These are phyloP conservation scores for Barypeithes pellucidus DNA, from an alignment of 2,888 invertebrate species.

Conservation along the genomic window DNA sequence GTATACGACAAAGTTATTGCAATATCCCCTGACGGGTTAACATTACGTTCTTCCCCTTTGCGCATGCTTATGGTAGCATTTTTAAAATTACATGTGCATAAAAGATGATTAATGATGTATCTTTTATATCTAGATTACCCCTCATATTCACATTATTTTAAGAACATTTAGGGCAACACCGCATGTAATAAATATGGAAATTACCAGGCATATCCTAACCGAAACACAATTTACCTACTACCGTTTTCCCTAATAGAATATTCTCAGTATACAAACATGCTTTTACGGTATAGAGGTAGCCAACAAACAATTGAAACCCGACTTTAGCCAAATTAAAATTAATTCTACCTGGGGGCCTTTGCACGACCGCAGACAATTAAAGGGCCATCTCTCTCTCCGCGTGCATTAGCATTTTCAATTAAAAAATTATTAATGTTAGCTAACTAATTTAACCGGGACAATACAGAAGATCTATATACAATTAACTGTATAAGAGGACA, in stretches of 20 bases:
- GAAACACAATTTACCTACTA: constrained; percentile 17
- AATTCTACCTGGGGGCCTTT: constrained; percentile 9
- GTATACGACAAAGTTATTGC: too few species aligned
- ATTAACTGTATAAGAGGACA: too few species aligned
- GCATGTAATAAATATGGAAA: constrained; percentile 15
- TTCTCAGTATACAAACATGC: constrained; percentile 19
- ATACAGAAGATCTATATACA: too few species aligned
- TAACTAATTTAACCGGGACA: background rate
- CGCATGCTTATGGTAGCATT: too few species aligned
- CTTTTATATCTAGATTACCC: background rate
- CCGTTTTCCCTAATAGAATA: constrained; percentile 13
- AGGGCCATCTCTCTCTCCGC: background rate
- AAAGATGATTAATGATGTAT: background rate
- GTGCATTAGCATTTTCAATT: background rate
- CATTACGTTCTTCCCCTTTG: too few species aligned
- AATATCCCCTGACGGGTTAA: too few species aligned
- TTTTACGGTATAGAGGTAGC: constrained; percentile 7
- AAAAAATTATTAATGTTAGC: background rate
- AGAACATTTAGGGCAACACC: background rate
- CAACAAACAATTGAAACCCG: constrained; percentile 17
- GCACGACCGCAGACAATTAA: background rate
- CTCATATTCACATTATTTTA: background rate
- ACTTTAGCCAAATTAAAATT: constrained; percentile 14
- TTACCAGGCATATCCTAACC: constrained; percentile 16
- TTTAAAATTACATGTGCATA: too few species aligned